A percentile compares a stretch with the other conserved stretches of the same genome.
These are phyloP conservation scores for Ypsolopha sequella DNA, from an alignment of 2,888 invertebrate species.

Conservation along the genomic window DNA sequence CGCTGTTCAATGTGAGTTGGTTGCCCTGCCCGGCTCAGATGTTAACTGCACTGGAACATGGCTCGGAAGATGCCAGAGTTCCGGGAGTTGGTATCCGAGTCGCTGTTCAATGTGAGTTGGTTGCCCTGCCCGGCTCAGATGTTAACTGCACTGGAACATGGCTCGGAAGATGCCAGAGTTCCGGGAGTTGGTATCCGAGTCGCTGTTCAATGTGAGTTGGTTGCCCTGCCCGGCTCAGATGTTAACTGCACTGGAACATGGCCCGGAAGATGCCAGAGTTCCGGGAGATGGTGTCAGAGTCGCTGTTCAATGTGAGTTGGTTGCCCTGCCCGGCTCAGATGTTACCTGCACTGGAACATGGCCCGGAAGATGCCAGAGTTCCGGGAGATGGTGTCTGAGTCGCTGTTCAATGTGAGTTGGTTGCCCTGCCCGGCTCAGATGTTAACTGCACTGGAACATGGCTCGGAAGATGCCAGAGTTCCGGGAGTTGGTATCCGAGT, in stretches of 20 bases:
- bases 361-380: slow-evolving; percentile 99
- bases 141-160: slow-evolving; percentile 92
- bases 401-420: slow-evolving; percentile 88
- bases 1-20: slow-evolving; percentile 88
- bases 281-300: slow-evolving; percentile 86
- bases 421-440: slow-evolving; percentile 97
- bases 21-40: slow-evolving; percentile 97
- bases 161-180: slow-evolving; percentile 99
- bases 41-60: slow-evolving; percentile 91
- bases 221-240: slow-evolving; percentile 97
- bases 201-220: slow-evolving; percentile 88
- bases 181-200: slow-evolving; percentile 86
- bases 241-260: slow-evolving; percentile 93
- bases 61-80: slow-evolving; percentile 99
- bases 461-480: too few species aligned
- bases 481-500: too few species aligned
- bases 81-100: slow-evolving; percentile 86
- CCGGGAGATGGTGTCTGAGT: slow-evolving; percentile 86
- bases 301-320: slow-evolving; percentile 91
- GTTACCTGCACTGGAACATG: slow-evolving; percentile 88
- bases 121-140: too few species aligned
- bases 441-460: slow-evolving; percentile 93
- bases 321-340: slow-evolving; percentile 31
- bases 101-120: slow-evolving; percentile 93
- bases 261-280: slow-evolving; percentile 99